phyloP scores from a whole-genome alignment of 2,888 invertebrate genomes.

The Capitulum mitella region DNA sequence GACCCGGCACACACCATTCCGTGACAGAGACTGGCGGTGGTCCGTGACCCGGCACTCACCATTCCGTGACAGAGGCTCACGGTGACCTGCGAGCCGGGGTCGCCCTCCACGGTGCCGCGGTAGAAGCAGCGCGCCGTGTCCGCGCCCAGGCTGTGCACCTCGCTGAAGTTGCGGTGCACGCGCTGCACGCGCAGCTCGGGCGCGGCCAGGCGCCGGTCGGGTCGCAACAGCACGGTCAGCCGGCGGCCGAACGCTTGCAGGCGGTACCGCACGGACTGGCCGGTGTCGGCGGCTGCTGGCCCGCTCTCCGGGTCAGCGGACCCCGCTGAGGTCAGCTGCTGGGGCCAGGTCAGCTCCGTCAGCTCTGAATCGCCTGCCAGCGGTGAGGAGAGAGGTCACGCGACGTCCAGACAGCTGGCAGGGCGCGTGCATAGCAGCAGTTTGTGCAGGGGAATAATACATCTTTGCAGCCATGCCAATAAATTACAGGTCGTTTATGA shows the following conservation, averaged over 20 bases:
- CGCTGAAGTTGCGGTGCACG: slow-evolving; percentile 50
- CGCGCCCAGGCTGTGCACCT: slow-evolving; percentile 48
- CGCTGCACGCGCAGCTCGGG: slow-evolving; percentile 55
- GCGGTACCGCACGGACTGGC: slow-evolving; percentile 59
- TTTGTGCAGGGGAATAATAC: too few relatives aligned
- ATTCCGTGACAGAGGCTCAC: slow-evolving; percentile 70
- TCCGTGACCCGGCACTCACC: slow-evolving; percentile 51
- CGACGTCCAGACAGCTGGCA: too few relatives aligned
- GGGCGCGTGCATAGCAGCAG: too few relatives aligned
- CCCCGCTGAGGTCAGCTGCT: not conserved
- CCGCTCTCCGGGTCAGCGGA: not conserved
- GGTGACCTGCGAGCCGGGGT: slow-evolving; percentile 57
- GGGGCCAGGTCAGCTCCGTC: not conserved
- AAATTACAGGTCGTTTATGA: too few relatives aligned
- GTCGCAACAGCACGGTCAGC: slow-evolving; percentile 50
- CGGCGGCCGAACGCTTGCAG: slow-evolving; percentile 57
- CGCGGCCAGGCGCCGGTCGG: slow-evolving; percentile 51
- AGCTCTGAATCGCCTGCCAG: not conserved
- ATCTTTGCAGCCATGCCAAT: too few relatives aligned
- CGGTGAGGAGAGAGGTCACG: too few relatives aligned
- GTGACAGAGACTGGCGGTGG: too few relatives aligned
- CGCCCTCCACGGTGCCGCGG: slow-evolving; percentile 58
- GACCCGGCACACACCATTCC: too few relatives aligned
- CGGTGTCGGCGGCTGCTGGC: not conserved
- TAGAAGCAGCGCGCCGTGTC: slow-evolving; percentile 58